Evolutionary conservation across 2,888 invertebrate species (phyloP).

Genomic region (Rhabditoides inermis): DNA sequence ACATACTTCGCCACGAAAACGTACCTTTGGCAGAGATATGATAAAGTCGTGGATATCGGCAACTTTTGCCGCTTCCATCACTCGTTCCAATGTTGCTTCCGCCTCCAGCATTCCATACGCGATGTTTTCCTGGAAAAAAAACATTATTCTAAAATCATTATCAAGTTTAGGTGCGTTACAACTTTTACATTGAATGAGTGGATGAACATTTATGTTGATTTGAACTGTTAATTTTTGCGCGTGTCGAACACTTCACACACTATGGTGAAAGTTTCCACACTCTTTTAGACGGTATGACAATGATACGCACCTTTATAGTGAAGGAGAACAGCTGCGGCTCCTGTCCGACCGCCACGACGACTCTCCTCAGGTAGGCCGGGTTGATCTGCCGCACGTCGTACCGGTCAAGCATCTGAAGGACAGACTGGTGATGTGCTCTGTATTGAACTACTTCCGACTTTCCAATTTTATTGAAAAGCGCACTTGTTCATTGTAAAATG

Average conservation of each 20-base stretch:
- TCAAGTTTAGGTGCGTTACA: background rate
- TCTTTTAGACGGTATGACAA: too few relatives aligned
- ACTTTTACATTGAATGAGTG: constrained; percentile 3
- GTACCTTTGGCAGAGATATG: constrained; percentile 52
- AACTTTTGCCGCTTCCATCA: constrained; percentile 53
- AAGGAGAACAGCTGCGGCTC: constrained; percentile 41
- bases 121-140: constrained; percentile 33
- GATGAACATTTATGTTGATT: too few relatives aligned
- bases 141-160: background rate
- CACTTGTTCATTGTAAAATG: too few relatives aligned
- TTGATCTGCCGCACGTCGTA: constrained; percentile 41
- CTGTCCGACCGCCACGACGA: constrained; percentile 45
- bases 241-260: too few relatives aligned
- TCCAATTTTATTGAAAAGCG: background rate
- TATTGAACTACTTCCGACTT: background rate
- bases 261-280: too few relatives aligned
- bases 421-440: background rate
- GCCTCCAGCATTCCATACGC: constrained; percentile 50
- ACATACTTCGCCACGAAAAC: too few relatives aligned
- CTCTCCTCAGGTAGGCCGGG: constrained; percentile 40
- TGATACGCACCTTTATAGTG: constrained; percentile 26
- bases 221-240: too few relatives aligned
- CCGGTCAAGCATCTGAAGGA: constrained; percentile 34
- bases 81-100: constrained; percentile 51
- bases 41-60: constrained; percentile 57